Evolutionary conservation across 2,113 vertebrate genomes (phyloP), one percentile per base, ranked within the genome.

Genomic region (Silurus glanis): DNA sequence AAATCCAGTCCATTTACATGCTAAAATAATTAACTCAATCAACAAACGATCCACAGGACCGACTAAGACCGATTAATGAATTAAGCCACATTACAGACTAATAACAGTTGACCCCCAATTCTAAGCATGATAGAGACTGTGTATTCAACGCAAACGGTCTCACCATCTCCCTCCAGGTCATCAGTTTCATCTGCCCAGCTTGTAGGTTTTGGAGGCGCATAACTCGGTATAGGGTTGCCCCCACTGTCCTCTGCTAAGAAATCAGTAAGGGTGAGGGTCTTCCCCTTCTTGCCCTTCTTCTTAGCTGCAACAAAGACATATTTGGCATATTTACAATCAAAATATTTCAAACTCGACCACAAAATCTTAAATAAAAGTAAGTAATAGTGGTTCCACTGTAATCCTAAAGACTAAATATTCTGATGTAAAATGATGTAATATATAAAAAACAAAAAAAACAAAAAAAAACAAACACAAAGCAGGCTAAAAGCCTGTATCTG

Each of bases 241-340:
- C 94, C 92, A 0, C 93, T 93, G 5, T 96, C 96, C 89, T 95
- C 95, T 0, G 95, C 96, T 89, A 97, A 93, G 86, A 97, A 97
- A 85, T 96, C 95, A 87, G 95, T 96, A 23, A 96, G 94, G 47
- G 95, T 95, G 66, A 96, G 91, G 82, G 96, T 96, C 91, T 96
- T 97, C 81, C 95, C 95, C 94, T 96, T 96, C 95, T 97, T 96
- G 87, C 95, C 95, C 94, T 96, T 97, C 95, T 97, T 97, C 92
- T 96, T 96, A 14, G 94, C 96, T 74, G 82, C 16, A 28, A 72
- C 1, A 49, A 0, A 10, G 5, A 17, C 23, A 78, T 6, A 25
- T 17, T 16, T n/a, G 21, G 0, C 16, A 53, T 16, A 76, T 25
- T n/a, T 76, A 25, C 51, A 76, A 55, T 6, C 4, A 14, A 76